phyloP scores from a whole-genome alignment of 2,888 invertebrate genomes.

The Nymphalis urticae region DNA sequence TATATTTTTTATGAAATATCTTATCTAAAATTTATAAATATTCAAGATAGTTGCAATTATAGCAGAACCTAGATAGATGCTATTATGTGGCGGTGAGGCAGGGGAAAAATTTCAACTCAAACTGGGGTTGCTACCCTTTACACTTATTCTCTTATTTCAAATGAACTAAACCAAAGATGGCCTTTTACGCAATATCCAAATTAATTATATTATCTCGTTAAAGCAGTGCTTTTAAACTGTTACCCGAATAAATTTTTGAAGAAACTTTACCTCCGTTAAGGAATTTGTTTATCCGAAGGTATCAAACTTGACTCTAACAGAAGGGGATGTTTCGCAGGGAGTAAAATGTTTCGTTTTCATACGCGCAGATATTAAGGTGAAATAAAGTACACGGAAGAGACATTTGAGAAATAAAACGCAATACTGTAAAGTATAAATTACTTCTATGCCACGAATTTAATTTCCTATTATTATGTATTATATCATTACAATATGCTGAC shows the following conservation, averaged over 20 bases:
- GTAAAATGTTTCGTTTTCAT: slow-evolving; percentile 57
- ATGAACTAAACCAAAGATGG: background rate
- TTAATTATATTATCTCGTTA: slow-evolving; percentile 24
- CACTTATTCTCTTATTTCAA: too few relatives aligned
- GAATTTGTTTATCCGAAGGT: slow-evolving; percentile 43
- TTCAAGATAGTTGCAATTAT: too few relatives aligned
- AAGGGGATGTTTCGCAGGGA: slow-evolving; percentile 48
- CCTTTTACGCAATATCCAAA: slow-evolving; percentile 20
- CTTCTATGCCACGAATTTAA: background rate
- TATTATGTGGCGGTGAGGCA: too few relatives aligned
- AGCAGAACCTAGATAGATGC: too few relatives aligned
- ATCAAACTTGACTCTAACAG: slow-evolving; percentile 44
- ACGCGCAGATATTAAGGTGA: slow-evolving; percentile 44
- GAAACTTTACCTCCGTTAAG: slow-evolving; percentile 33
- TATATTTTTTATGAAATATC: too few relatives aligned
- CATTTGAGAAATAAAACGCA: slow-evolving; percentile 18
- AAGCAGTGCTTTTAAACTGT: slow-evolving; percentile 24
- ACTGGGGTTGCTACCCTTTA: too few relatives aligned
- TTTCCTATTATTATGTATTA: background rate
- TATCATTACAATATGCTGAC: background rate
- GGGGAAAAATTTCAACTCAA: too few relatives aligned
- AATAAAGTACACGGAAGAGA: slow-evolving; percentile 40
- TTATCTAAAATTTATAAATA: too few relatives aligned
- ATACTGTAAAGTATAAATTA: background rate
- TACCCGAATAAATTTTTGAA: slow-evolving; percentile 24